Conservation (phyloP, 1,140 invertebrate genomes). For the Lasioglossum albipes region DNA sequence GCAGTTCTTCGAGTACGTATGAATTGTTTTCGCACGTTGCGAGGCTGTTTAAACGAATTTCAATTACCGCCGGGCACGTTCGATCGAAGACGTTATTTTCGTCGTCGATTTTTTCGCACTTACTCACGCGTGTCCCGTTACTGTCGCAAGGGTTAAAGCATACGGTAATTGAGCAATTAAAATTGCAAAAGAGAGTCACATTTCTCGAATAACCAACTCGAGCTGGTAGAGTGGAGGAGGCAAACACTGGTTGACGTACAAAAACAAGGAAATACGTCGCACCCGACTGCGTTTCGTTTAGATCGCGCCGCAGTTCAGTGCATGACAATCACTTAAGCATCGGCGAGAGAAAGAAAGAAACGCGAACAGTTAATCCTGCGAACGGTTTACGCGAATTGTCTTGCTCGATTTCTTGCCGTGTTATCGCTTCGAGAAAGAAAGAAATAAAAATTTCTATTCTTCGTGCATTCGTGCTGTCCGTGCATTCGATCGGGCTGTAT, state of each 20-base stretch:
- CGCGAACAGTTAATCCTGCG: background rate
- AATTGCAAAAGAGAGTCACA: background rate
- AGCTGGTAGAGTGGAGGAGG: too few species aligned
- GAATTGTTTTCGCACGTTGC: too few species aligned
- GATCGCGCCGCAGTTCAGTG: background rate
- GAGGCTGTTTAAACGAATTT: too few species aligned
- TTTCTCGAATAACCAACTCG: background rate
- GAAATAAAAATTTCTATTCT: slow-evolving; percentile 20
- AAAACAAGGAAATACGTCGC: slow-evolving; percentile 2
- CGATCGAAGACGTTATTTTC: too few species aligned
- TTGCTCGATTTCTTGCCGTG: background rate
- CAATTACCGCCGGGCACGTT: too few species aligned
- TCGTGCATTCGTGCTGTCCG: background rate
- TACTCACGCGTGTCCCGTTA: too few species aligned
- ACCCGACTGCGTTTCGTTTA: background rate
- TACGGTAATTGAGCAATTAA: background rate
- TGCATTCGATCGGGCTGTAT: slow-evolving; percentile 19
- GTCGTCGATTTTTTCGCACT: too few species aligned
- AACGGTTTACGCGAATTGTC: background rate
- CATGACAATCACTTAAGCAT: slow-evolving; percentile 10
- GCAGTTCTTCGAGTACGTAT: too few species aligned
- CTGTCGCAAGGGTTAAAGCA: too few species aligned
- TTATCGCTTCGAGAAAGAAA: too few species aligned
- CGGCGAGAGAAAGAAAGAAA: background rate
- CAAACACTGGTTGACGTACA: too few species aligned